A percentile compares a stretch with the other conserved stretches of the same genome.
These are phyloP conservation scores for Chamaea fasciata DNA, from an alignment of 2,113 vertebrate genomes.

Conservation along the genomic window DNA sequence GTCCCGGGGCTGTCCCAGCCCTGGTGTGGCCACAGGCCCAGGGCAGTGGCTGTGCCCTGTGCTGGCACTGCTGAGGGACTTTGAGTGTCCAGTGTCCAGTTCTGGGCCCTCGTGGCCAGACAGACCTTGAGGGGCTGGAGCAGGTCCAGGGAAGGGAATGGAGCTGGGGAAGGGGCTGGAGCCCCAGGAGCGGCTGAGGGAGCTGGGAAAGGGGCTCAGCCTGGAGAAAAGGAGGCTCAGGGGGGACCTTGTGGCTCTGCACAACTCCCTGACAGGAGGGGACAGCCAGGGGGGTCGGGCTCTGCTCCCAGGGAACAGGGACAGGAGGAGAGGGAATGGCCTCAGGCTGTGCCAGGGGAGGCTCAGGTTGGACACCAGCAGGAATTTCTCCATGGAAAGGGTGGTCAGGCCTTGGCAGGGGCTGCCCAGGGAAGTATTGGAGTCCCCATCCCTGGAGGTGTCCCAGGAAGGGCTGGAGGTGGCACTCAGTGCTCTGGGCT, in stretches of 20 bases:
- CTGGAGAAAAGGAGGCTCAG: not conserved
- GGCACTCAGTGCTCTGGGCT: not conserved
- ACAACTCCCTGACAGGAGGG: not conserved
- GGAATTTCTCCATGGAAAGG: not conserved
- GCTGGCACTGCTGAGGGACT: not conserved
- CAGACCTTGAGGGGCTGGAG: not conserved
- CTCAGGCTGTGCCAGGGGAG: not conserved
- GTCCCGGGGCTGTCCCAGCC: not conserved
- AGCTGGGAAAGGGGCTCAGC: not conserved
- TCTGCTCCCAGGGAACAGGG: not conserved
- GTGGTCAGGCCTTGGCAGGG: not conserved
- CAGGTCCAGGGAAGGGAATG: not conserved
- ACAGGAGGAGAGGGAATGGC: not conserved
- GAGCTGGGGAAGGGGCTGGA: not conserved
- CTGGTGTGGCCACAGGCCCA: not conserved
- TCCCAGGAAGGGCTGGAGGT: fast-evolving
- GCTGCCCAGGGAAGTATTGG: not conserved
- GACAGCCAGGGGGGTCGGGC: not conserved
- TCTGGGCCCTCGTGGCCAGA: not conserved
- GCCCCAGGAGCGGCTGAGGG: not conserved
- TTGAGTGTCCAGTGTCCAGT: not conserved
- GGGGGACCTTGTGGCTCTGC: not conserved
- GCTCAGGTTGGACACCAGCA: fast-evolving
- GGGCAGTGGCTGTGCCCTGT: not conserved
- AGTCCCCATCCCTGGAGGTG: not conserved